These are phyloP conservation scores for Columba guinea DNA, from an alignment of 2,797 vertebrate species.

Conservation along the genomic window DNA sequence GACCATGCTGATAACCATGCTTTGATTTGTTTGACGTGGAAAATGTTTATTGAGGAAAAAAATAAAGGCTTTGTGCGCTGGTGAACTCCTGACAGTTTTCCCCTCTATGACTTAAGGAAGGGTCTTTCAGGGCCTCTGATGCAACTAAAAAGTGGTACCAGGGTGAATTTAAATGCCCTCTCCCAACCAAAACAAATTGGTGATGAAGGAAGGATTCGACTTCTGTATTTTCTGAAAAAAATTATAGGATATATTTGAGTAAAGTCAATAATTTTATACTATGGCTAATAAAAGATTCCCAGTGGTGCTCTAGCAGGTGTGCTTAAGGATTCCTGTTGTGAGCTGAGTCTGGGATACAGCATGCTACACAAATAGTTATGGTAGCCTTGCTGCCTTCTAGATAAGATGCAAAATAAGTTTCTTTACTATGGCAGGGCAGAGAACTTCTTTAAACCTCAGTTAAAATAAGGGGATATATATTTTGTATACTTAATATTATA, in stretches of 20 bases:
- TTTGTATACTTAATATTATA: not conserved
- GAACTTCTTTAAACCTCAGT: not conserved
- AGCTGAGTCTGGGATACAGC: not conserved
- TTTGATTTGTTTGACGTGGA: not conserved
- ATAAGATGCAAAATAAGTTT: not conserved
- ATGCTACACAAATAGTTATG: fast-evolving
- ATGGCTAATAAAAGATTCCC: not conserved
- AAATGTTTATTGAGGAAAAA: not conserved
- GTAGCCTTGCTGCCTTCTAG: not conserved
- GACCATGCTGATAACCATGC: fast-evolving
- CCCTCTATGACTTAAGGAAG: not conserved
- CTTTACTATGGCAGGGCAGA: not conserved
- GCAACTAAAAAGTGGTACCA: not conserved
- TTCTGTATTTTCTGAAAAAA: fast-evolving
- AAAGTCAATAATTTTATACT: not conserved
- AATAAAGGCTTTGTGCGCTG: not conserved
- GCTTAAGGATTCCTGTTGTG: not conserved
- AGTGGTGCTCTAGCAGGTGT: not conserved
- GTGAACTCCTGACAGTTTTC: not conserved
- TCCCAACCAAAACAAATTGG: fast-evolving
- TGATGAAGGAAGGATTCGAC: not conserved
- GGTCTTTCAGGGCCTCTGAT: not conserved
- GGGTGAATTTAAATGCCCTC: not conserved
- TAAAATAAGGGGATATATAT: not conserved
- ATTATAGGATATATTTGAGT: not conserved